Conservation (phyloP, 2,113 vertebrate species). For the Onychostoma macrolepis region DNA sequence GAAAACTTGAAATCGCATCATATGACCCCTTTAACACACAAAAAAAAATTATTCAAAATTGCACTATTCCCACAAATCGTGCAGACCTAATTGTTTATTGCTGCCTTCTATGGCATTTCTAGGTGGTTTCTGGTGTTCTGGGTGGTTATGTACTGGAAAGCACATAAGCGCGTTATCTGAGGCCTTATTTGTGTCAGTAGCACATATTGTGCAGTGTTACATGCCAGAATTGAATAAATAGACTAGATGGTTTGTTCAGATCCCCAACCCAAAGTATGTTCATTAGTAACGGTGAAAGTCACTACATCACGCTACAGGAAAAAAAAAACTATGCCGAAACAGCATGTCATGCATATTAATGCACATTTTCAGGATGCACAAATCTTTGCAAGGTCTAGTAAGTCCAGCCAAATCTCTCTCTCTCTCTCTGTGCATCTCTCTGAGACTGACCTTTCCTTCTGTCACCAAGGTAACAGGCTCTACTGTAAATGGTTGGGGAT, state of each 20-base stretch:
- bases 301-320: not conserved
- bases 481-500: slow-evolving; percentile 34
- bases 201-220: not conserved
- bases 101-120: not conserved
- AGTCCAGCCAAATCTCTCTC: not conserved
- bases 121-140: not conserved
- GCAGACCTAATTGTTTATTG: not conserved
- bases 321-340: slow-evolving; percentile 11
- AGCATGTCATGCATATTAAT: slow-evolving; percentile 31
- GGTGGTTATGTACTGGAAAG: not conserved
- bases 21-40: no score
- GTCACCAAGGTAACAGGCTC: slow-evolving; percentile 73
- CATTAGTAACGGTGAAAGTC: not conserved
- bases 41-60: not conserved
- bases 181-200: not conserved
- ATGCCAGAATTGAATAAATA: not conserved
- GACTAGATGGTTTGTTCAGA: not conserved
- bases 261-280: not conserved
- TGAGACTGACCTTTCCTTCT: slow-evolving; percentile 66
- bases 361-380: slow-evolving; percentile 2
- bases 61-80: not conserved
- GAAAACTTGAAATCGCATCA: no score
- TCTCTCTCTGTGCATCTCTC: slow-evolving; percentile 16
- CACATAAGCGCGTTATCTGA: not conserved
- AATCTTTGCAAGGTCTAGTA: slow-evolving; percentile 12